Percentiles rank a stretch among this genome's conserved stretches.
Evolutionary conservation across 2,888 invertebrate species (phyloP).

Genomic region (Lymantria dispar): DNA sequence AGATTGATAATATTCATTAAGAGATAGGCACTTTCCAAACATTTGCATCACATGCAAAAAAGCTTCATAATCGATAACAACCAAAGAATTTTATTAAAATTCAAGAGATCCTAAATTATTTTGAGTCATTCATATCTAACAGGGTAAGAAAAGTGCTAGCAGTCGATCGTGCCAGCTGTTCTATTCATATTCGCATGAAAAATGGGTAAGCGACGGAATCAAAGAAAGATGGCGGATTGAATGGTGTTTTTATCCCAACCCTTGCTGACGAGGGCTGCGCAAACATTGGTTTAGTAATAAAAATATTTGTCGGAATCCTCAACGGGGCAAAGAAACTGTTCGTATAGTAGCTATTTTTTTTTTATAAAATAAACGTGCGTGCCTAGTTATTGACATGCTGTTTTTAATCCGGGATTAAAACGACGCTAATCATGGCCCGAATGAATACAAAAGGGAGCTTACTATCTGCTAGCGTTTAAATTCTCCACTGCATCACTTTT

Average conservation of each 20-base stretch:
- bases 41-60: no score
- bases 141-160: conserved; percentile 45
- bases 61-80: no score
- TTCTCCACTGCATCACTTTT: conserved; percentile 28
- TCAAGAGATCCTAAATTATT: conserved; percentile 5
- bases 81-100: not conserved
- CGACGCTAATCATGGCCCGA: conserved; percentile 64
- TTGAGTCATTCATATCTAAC: conserved; percentile 37
- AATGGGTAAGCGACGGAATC: conserved; percentile 57
- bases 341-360: conserved; percentile 48
- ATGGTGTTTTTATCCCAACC: conserved; percentile 64
- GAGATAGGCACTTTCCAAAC: no score
- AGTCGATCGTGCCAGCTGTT: conserved; percentile 55
- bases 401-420: conserved; percentile 75
- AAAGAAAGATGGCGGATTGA: conserved; percentile 63
- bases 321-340: conserved; percentile 53
- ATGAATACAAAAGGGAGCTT: conserved; percentile 30
- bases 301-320: conserved; percentile 77
- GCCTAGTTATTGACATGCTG: conserved; percentile 67
- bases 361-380: conserved; percentile 59
- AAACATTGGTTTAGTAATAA: conserved; percentile 80
- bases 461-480: conserved; percentile 26
- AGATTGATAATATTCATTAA: no score
- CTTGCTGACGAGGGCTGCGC: conserved; percentile 69
- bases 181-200: conserved; percentile 62